phyloP scores from a whole-genome alignment of 2,113 vertebrate genomes.

The Myotis davidii region DNA sequence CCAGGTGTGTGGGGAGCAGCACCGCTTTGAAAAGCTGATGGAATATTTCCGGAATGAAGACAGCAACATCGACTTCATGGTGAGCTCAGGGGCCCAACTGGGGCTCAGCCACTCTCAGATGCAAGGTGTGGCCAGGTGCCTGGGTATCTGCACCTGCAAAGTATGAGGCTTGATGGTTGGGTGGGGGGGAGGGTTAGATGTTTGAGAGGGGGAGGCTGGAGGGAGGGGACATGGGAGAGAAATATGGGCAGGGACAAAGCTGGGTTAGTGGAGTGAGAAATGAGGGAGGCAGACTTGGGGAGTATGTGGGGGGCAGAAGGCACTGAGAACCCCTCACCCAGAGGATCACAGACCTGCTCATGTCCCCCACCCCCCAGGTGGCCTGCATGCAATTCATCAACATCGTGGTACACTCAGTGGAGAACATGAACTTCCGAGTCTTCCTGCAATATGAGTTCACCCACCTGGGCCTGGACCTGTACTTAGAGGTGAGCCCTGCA shows the following conservation, averaged over 20 bases:
- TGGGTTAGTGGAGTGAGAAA: not conserved
- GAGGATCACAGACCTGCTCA: rapidly evolving
- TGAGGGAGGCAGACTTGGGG: not conserved
- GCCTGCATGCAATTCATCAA: slow-evolving; percentile 99
- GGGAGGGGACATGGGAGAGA: not conserved
- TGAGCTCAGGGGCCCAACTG: slow-evolving; percentile 76
- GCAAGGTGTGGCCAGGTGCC: not conserved
- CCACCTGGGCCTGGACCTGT: slow-evolving; percentile 91
- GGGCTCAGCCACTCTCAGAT: not conserved
- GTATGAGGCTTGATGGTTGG: slow-evolving; percentile 89
- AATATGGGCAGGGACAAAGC: not conserved
- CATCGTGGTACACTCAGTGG: slow-evolving; percentile 97
- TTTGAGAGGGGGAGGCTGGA: not conserved
- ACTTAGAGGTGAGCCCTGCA: slow-evolving; percentile 89
- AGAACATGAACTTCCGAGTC: slow-evolving; percentile 98
- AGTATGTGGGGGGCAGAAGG: not conserved
- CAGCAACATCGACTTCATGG: slow-evolving; percentile 97
- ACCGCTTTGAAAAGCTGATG: slow-evolving; percentile 98
- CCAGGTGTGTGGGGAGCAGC: slow-evolving; percentile 96
- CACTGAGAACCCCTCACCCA: rapidly evolving
- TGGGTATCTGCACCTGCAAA: slow-evolving; percentile 65
- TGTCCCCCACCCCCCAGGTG: slow-evolving; percentile 85
- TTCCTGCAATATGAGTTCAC: slow-evolving; percentile 97
- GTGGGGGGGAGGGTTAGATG: not conserved
- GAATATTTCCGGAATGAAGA: slow-evolving; percentile 95